Conservation (phyloP, 2,888 invertebrate genomes). For the Calameuta filiformis region DNA sequence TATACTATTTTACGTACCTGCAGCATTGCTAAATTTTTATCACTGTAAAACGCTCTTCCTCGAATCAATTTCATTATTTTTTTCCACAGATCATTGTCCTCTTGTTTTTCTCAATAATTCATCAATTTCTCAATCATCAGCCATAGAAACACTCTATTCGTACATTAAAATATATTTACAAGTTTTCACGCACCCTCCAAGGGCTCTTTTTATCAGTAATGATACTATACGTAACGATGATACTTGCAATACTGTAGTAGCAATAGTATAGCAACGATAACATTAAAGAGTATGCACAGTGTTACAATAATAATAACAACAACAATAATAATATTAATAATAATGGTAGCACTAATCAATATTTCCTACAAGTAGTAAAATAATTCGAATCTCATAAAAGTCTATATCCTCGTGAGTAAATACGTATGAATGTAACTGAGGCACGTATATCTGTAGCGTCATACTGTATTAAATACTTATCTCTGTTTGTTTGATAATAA, state of each 20-base stretch:
- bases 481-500: not conserved
- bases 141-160: slow-evolving; percentile 32
- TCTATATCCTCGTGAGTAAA: not conserved
- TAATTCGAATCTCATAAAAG: not conserved
- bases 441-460: not conserved
- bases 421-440: not conserved
- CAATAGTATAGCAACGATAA: not conserved
- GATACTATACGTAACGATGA: not conserved
- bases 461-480: not conserved
- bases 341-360: slow-evolving; percentile 9
- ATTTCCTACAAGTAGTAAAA: slow-evolving; percentile 4
- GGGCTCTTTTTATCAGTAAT: not conserved
- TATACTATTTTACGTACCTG: not conserved
- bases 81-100: not conserved
- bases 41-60: not conserved
- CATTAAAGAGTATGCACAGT: not conserved
- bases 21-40: not conserved
- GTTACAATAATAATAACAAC: not conserved
- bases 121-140: slow-evolving; percentile 11
- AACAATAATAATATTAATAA: not conserved
- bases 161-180: slow-evolving; percentile 41
- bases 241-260: not conserved
- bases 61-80: not conserved
- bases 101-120: not conserved
- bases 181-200: not conserved